Percentiles rank a stretch among this genome's conserved stretches.
These are phyloP conservation scores for Sinocyclocheilus anophthalmus DNA, from an alignment of 2,113 vertebrate genomes.

Conservation along the genomic window DNA sequence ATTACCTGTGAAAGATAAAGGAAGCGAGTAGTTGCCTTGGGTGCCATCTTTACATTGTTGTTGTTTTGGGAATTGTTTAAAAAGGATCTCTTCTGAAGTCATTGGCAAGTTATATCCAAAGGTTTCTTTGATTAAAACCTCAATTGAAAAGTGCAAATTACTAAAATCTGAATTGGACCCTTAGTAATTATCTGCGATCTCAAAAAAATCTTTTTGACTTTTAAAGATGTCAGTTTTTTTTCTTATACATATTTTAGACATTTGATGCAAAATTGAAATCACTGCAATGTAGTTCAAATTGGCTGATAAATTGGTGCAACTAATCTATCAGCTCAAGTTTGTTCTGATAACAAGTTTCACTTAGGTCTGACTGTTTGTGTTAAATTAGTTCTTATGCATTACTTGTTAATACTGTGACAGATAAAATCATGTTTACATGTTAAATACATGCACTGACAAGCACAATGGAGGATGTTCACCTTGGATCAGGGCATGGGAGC, in stretches of 20 bases:
- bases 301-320: background rate
- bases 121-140: too few relatives aligned
- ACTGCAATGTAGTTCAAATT: background rate
- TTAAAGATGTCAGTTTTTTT: background rate
- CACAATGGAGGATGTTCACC: background rate
- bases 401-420: background rate
- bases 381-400: background rate
- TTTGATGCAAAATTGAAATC: background rate
- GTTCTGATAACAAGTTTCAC: background rate
- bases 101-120: too few relatives aligned
- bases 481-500: background rate
- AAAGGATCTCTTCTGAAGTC: too few relatives aligned
- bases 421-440: background rate
- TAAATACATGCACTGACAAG: background rate
- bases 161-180: background rate
- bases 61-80: too few relatives aligned
- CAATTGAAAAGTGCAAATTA: background rate
- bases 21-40: background rate
- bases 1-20: background rate
- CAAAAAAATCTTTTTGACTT: background rate
- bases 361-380: background rate
- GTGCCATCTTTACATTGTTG: background rate
- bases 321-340: background rate
- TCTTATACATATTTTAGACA: background rate
- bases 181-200: background rate